Base-by-base conservation (phyloP, 1,140 invertebrate genomes). In the Lineus longissimus region DNA sequence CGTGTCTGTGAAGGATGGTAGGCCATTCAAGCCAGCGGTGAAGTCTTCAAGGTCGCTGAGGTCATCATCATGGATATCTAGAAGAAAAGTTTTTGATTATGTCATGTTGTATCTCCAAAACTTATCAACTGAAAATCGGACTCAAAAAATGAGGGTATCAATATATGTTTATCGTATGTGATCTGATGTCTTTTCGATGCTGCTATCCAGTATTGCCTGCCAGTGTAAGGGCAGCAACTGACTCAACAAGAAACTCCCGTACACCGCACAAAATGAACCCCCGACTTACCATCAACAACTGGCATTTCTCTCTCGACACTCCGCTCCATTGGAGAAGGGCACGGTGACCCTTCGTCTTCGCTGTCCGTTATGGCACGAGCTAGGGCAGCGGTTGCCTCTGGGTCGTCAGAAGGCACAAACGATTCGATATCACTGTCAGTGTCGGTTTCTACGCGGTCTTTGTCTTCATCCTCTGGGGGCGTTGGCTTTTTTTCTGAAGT, bases 311-410 rank as follows among this genome's bases (percentile, higher is more conserved):
- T 43, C 31, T 43, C 17, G 58, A 31, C 27, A 40, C 43, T 45
- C 22, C 58, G 58, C 17, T 36, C 30, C 41, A 59, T 27, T 25
- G 36, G 23, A 15, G 29, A 31, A 6, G 55, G n/a, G 0, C 29
- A 23, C n/a, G 63, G 59, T 15, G 71, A 65, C 43, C 69, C 66
- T 54, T 76, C 77, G 56, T 79, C 77, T 60, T 77, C 76, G 54
- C 73, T 75, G 65, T 79, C 77, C 47, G 74, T 76, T 31, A 77
- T 76, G 19, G 74, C 73, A 1, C 72, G 70, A 23, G 76, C 73
- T 17, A 77, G 65, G 9, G 74, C 73, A 19, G 74, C 74, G 1
- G 71, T 72, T n/a, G 70, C 62, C 9, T 56, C 65, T 9, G 76
- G 73, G 63, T 75, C 71, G 2, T 62, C 45, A n/a, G 68, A 66